Percentiles rank a stretch among this genome's conserved stretches.
Conservation (phyloP, 1,140 invertebrate genomes). For the Drosophila repletoides region DNA sequence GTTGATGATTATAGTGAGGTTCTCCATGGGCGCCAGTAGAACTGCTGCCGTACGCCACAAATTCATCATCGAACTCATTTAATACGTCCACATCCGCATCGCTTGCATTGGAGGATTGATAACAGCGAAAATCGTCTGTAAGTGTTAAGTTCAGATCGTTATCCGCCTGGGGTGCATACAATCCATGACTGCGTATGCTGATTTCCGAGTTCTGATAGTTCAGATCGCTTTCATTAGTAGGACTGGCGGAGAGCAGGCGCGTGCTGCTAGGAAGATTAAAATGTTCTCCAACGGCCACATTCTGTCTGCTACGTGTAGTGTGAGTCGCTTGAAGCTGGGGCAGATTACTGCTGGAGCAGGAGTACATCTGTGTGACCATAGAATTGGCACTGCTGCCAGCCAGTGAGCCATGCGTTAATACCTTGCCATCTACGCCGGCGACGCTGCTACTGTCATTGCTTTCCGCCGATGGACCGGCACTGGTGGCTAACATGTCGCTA, state of each 20-base stretch:
- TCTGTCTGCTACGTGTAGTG: slow-evolving; percentile 72
- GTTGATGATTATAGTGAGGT: slow-evolving; percentile 1
- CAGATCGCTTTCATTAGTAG: slow-evolving; percentile 85
- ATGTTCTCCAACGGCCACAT: slow-evolving; percentile 7
- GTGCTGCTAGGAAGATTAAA: slow-evolving; percentile 18
- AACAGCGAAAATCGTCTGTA: slow-evolving; percentile 79
- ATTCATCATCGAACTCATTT: slow-evolving; percentile 77
- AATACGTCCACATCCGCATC: slow-evolving; percentile 72
- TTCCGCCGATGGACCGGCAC: slow-evolving; percentile 5
- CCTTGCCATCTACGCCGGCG: neutral
- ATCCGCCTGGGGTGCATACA: slow-evolving; percentile 84
- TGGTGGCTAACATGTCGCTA: slow-evolving; percentile 59
- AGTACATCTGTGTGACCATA: slow-evolving; percentile 39
- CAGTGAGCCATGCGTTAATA: slow-evolving; percentile 9
- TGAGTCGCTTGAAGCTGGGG: slow-evolving; percentile 83
- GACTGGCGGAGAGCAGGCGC: slow-evolving; percentile 82
- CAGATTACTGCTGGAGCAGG: slow-evolving; percentile 61
- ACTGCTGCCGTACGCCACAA: slow-evolving; percentile 38
- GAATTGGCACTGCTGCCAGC: slow-evolving; percentile 43
- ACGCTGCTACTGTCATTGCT: neutral
- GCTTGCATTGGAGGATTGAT: slow-evolving; percentile 79
- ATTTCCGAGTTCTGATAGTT: slow-evolving; percentile 86
- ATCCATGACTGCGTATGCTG: slow-evolving; percentile 85
- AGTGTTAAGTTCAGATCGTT: slow-evolving; percentile 77
- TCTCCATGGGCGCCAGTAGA: neutral